Evolutionary conservation across 2,797 vertebrate species (phyloP).

Genomic region (Echeneis naucrates): DNA sequence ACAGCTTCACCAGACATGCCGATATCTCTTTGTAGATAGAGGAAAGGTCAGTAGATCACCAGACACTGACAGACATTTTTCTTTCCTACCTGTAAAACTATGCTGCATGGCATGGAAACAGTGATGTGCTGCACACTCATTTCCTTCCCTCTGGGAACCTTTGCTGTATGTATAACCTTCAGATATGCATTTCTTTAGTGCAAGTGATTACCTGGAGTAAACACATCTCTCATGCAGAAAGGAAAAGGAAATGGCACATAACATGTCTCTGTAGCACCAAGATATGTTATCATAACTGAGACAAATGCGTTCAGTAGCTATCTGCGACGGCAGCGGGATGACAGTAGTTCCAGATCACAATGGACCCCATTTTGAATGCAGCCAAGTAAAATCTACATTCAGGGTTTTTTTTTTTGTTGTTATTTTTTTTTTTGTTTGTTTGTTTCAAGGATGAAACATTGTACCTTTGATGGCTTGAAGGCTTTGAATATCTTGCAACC

Average conservation of each 20-base stretch:
- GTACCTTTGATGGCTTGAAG: constrained; percentile 1
- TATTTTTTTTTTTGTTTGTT: constrained; percentile 4
- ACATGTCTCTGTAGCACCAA: not conserved
- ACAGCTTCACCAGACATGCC: not conserved
- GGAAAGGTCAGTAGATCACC: not conserved
- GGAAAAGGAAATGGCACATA: not conserved
- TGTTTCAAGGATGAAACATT: constrained; percentile 22
- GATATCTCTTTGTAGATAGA: not conserved
- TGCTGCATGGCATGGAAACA: not conserved
- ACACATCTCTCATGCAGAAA: constrained; percentile 13
- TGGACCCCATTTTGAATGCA: constrained; percentile 18
- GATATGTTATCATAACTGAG: constrained; percentile 9
- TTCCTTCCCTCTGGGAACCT: constrained; percentile 2
- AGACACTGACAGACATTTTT: not conserved
- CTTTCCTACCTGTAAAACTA: not conserved
- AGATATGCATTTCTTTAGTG: constrained; percentile 19
- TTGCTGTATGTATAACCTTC: not conserved
- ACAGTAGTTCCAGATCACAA: constrained; percentile 27
- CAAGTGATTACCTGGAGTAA: constrained; percentile 9
- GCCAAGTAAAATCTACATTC: not conserved
- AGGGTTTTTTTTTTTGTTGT: constrained; percentile 3
- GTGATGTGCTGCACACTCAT: not conserved
- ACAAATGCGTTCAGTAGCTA: constrained; percentile 6
- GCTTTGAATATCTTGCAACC: constrained; percentile 10
- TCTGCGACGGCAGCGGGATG: not conserved